These are phyloP conservation scores for Heliconius erato DNA, from an alignment of 2,888 invertebrate species.

Conservation along the genomic window DNA sequence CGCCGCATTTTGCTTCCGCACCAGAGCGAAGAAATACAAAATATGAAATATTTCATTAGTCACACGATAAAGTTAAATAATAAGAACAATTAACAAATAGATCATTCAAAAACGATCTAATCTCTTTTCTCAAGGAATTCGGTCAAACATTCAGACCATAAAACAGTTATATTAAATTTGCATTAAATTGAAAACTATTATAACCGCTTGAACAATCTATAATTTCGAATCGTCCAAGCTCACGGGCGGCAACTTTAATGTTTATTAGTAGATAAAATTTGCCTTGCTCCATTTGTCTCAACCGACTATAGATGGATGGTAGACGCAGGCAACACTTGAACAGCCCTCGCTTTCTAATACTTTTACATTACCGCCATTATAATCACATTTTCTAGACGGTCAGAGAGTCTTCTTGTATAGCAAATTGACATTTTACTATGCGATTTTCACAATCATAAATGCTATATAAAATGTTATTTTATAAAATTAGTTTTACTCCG, in stretches of 20 bases:
- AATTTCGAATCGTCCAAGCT: conserved; percentile 46
- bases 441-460: not conserved
- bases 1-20: too few relatives aligned
- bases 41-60: too few relatives aligned
- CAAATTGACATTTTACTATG: conserved; percentile 3
- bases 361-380: conserved; percentile 72
- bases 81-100: not conserved
- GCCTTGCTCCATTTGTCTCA: conserved; percentile 47
- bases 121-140: conserved; percentile 45
- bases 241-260: conserved; percentile 39
- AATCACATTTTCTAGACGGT: conserved; percentile 76
- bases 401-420: conserved; percentile 61
- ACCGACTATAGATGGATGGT: conserved; percentile 49
- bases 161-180: conserved; percentile 60
- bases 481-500: not conserved
- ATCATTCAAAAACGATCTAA: not conserved
- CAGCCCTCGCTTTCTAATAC: conserved; percentile 74
- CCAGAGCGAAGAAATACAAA: too few relatives aligned
- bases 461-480: not conserved
- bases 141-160: conserved; percentile 65
- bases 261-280: conserved; percentile 45
- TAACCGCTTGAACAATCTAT: conserved; percentile 38
- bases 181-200: conserved; percentile 63
- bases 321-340: conserved; percentile 65
- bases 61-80: too few relatives aligned